Evolutionary conservation across 2,113 vertebrate species (phyloP).

Genomic region (Penelope pileata): DNA sequence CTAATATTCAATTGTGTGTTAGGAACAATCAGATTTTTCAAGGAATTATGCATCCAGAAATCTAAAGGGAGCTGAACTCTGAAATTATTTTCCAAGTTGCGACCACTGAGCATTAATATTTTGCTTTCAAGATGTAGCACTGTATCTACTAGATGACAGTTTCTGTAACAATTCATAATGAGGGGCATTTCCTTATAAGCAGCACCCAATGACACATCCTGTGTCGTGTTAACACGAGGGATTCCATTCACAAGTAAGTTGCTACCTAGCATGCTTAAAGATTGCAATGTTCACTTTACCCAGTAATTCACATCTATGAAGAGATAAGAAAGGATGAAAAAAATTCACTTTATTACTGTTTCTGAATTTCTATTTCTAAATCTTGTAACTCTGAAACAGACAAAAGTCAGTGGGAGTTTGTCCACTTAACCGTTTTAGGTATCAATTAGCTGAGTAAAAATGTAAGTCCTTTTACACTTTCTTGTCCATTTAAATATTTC

Average conservation of each 20-base stretch:
- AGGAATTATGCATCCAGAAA: neutral
- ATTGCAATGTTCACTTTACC: neutral
- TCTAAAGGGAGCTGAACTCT: neutral
- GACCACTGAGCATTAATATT: neutral
- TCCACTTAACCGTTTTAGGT: neutral
- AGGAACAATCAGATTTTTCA: neutral
- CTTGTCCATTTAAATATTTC: neutral
- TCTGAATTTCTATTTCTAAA: neutral
- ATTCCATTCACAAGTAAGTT: neutral
- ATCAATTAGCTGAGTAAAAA: neutral
- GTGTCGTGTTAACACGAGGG: neutral
- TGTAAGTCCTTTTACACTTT: neutral
- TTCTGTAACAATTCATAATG: neutral
- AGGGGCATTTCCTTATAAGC: neutral
- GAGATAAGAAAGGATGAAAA: neutral
- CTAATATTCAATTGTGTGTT: neutral
- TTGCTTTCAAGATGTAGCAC: neutral
- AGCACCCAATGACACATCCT: neutral
- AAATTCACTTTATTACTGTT: neutral
- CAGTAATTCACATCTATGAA: neutral
- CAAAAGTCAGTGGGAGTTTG: neutral
- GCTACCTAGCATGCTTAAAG: neutral
- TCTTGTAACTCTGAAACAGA: neutral
- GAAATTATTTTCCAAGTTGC: neutral
- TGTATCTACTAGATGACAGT: neutral